phyloP scores from a whole-genome alignment of 2,888 invertebrate species.

The Prosapia bicincta region DNA sequence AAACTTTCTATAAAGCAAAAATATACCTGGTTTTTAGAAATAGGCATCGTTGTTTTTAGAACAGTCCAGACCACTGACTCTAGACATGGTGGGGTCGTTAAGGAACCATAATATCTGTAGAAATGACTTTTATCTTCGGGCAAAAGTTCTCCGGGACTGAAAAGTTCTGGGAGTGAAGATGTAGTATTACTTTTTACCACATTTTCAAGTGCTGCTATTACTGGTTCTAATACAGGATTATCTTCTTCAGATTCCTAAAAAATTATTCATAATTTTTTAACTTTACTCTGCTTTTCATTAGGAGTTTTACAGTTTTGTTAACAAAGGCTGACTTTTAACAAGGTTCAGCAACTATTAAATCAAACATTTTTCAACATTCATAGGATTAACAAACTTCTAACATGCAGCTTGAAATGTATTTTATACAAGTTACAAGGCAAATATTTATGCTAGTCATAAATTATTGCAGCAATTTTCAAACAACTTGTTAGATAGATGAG shows the following conservation, averaged over 20 bases:
- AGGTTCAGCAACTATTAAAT: no score
- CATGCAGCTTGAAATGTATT: no score
- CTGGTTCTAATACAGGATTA: constrained; percentile 29
- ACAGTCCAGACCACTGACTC: constrained; percentile 75
- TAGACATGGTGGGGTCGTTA: constrained; percentile 70
- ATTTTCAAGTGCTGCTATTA: background rate
- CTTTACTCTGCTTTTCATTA: no score
- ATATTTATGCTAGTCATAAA: no score
- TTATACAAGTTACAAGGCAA: no score
- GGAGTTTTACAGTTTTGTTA: no score
- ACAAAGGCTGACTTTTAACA: no score
- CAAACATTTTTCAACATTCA: no score
- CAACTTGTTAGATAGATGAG: no score
- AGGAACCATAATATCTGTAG: constrained; percentile 67
- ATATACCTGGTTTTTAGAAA: constrained; percentile 53
- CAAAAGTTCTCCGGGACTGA: constrained; percentile 50
- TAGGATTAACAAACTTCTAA: no score
- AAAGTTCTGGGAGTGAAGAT: constrained; percentile 5
- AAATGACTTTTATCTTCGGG: constrained; percentile 54
- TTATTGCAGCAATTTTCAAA: no score
- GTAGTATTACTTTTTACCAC: background rate
- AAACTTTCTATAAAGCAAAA: no score
- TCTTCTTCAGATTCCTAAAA: constrained; percentile 22
- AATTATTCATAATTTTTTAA: background rate
- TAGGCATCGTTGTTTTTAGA: constrained; percentile 52